These are phyloP conservation scores for Plagiodera versicolora DNA, from an alignment of 2,888 invertebrate genomes.

Conservation along the genomic window DNA sequence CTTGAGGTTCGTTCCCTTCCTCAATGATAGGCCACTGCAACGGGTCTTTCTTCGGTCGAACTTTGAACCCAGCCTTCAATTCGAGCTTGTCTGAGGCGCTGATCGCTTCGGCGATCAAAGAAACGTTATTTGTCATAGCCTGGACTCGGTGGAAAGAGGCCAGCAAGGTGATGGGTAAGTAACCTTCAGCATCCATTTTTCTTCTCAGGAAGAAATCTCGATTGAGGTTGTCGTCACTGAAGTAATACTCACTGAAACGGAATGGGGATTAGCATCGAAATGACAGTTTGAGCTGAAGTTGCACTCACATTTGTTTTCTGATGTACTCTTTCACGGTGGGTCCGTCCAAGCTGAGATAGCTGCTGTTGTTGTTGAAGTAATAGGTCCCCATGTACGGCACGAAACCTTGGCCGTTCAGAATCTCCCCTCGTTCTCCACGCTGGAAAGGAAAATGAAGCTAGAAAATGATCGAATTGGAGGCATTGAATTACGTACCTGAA, in stretches of 20 bases:
- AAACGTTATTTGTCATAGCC: conserved; percentile 81
- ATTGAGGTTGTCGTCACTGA: conserved; percentile 93
- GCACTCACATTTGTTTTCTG: conserved; percentile 88
- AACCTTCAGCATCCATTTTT: conserved; percentile 95
- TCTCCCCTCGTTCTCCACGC: conserved; percentile 26
- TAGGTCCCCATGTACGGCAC: conserved; percentile 64
- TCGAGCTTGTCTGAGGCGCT: conserved; percentile 85
- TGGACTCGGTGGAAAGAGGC: conserved; percentile 95
- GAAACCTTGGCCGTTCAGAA: conserved; percentile 36
- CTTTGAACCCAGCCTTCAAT: conserved; percentile 71
- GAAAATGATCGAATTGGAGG: too few relatives aligned
- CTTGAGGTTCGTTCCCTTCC: conserved; percentile 49
- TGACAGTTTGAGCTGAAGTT: neutral
- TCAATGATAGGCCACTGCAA: conserved; percentile 86
- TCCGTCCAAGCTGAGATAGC: conserved; percentile 49
- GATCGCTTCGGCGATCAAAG: conserved; percentile 82
- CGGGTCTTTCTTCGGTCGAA: conserved; percentile 81
- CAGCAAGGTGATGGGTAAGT: conserved; percentile 88
- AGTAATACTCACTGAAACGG: conserved; percentile 94
- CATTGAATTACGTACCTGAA: too few relatives aligned
- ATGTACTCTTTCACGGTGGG: conserved; percentile 79
- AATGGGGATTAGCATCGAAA: neutral
- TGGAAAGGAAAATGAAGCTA: conserved; percentile 20
- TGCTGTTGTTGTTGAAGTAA: conserved; percentile 61
- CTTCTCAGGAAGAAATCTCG: conserved; percentile 95